Conservation (phyloP, 2,888 invertebrate genomes). For the Tyria jacobaeae region DNA sequence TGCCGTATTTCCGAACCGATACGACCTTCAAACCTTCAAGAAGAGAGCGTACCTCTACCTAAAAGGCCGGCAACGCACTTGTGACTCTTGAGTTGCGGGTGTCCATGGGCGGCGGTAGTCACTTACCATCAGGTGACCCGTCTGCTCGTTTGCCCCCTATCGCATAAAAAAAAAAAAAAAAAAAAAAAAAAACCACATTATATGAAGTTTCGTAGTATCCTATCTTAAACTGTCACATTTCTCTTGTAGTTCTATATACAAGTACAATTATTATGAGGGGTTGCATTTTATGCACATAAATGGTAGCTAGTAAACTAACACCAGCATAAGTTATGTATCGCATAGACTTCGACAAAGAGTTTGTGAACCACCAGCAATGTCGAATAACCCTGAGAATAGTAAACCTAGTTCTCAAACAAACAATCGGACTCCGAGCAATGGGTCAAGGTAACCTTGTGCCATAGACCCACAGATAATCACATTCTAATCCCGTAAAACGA, state of each 20-base stretch:
- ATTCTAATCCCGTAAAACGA: slow-evolving; percentile 69
- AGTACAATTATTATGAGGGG: background rate
- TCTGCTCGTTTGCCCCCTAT: no score
- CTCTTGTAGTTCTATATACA: background rate
- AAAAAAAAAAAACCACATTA: no score
- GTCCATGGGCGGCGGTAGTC: no score
- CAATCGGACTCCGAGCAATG: slow-evolving; percentile 66
- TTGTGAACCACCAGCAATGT: slow-evolving; percentile 32
- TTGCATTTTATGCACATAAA: background rate
- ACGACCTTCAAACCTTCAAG: no score
- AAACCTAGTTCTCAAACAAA: slow-evolving; percentile 63
- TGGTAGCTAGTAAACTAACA: background rate
- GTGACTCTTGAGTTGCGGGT: no score
- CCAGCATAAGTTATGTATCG: background rate
- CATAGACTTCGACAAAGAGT: slow-evolving; percentile 7
- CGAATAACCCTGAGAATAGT: slow-evolving; percentile 60
- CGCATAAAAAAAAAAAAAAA: no score
- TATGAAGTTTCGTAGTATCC: no score
- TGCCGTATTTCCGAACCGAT: no score
- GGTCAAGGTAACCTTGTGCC: slow-evolving; percentile 78
- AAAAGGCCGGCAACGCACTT: no score
- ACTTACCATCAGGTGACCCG: no score
- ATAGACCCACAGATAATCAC: slow-evolving; percentile 62
- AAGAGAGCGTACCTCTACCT: no score
- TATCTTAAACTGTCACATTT: background rate